These are phyloP conservation scores for Monopterus albus DNA, from an alignment of 2,113 vertebrate species.

Conservation along the genomic window DNA sequence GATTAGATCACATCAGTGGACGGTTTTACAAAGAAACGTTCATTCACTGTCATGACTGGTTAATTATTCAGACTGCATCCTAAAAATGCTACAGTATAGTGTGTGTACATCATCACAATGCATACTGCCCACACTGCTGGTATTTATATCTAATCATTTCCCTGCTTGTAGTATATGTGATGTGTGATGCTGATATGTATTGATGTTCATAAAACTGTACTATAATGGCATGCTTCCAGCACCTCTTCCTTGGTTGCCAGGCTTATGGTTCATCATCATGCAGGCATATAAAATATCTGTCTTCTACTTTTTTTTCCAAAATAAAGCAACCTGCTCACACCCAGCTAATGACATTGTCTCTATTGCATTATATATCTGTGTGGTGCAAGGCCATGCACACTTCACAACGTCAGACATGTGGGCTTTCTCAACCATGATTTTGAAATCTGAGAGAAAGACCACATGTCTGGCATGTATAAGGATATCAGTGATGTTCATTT, in stretches of 20 bases:
- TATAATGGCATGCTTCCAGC: neutral
- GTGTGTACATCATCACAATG: neutral
- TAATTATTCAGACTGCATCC: slow-evolving; percentile 19
- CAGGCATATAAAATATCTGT: neutral
- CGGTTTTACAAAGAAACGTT: slow-evolving; percentile 13
- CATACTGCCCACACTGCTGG: neutral
- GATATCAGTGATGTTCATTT: slow-evolving; percentile 16
- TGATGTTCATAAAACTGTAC: neutral
- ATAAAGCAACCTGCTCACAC: neutral
- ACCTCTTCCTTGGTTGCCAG: neutral
- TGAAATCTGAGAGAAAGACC: slow-evolving; percentile 13
- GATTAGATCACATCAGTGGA: slow-evolving; percentile 1
- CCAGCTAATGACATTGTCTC: neutral
- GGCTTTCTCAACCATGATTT: neutral
- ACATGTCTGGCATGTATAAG: slow-evolving; percentile 1
- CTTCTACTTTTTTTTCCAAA: neutral
- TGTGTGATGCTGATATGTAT: no score
- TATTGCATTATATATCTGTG: neutral
- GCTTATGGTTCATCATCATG: slow-evolving; percentile 7
- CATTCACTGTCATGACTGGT: slow-evolving; percentile 14
- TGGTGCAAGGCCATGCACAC: neutral
- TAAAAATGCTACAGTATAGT: neutral
- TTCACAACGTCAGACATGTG: neutral
- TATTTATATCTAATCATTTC: no score
- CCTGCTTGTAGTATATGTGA: no score